Percentiles rank a stretch among this genome's conserved stretches.
These are phyloP conservation scores for Jacana jacana DNA, from an alignment of 2,113 vertebrate species.

Conservation along the genomic window DNA sequence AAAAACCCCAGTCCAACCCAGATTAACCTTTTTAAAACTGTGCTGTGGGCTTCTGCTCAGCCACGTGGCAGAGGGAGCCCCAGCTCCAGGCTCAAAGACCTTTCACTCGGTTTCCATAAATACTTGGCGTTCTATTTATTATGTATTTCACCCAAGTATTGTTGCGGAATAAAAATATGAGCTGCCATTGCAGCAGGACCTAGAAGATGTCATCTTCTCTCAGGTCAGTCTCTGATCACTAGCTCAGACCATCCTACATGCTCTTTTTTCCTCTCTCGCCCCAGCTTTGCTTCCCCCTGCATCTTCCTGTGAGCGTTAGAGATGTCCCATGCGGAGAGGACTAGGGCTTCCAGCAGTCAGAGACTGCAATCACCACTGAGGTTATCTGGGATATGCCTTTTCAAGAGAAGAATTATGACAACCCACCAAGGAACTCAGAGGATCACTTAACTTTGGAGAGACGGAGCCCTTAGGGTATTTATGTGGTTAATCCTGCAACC, in stretches of 20 bases:
- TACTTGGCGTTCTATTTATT: background rate
- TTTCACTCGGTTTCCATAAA: background rate
- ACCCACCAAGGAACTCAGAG: background rate
- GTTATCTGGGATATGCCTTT: background rate
- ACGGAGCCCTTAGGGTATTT: background rate
- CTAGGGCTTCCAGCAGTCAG: background rate
- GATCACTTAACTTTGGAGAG: background rate
- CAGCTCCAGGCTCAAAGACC: background rate
- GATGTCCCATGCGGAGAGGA: background rate
- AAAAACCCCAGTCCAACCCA: background rate
- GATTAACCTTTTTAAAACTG: background rate
- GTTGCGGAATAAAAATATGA: background rate
- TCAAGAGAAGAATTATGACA: background rate
- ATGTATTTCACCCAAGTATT: background rate
- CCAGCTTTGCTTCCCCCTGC: background rate
- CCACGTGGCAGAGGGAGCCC: background rate
- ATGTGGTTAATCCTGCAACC: background rate
- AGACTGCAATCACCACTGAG: background rate
- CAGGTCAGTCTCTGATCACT: background rate
- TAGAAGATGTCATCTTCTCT: background rate
- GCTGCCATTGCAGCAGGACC: background rate
- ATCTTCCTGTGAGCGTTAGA: background rate
- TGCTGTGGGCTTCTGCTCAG: background rate
- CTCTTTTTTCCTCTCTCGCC: background rate
- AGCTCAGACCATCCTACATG: background rate